Percentiles rank a stretch among this genome's conserved stretches.
Evolutionary conservation across 2,888 invertebrate species (phyloP).

Genomic region (Phania funesta): DNA sequence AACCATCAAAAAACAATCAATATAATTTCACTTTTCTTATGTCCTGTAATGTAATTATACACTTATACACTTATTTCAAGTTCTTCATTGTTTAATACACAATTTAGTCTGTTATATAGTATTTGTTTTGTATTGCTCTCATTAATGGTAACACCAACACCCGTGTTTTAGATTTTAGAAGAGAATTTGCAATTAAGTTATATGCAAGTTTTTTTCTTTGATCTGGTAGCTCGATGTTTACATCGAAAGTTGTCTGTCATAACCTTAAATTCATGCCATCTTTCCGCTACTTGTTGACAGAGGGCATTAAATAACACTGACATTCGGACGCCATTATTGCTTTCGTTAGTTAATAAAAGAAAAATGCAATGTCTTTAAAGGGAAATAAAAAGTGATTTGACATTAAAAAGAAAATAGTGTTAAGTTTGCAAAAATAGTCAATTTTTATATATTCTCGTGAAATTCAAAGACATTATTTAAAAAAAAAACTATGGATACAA

Average conservation of each 20-base stretch:
- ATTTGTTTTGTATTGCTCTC: too few relatives aligned
- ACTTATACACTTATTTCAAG: too few relatives aligned
- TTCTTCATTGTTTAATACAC: too few relatives aligned
- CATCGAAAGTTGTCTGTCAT: background rate
- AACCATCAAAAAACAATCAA: too few relatives aligned
- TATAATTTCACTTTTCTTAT: too few relatives aligned
- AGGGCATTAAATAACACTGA: conserved; percentile 5
- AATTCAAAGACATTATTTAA: background rate
- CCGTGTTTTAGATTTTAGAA: too few relatives aligned
- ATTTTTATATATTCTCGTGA: background rate
- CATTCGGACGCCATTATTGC: conserved; percentile 56
- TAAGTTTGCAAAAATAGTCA: conserved; percentile 9
- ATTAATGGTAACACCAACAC: too few relatives aligned
- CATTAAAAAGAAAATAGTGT: background rate
- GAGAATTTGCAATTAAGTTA: too few relatives aligned
- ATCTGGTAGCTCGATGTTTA: conserved; percentile 6
- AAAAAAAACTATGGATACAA: conserved; percentile 44
- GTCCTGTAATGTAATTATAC: too few relatives aligned
- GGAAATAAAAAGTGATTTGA: conserved; percentile 34
- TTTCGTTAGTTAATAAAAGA: conserved; percentile 34
- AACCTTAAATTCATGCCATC: conserved; percentile 13
- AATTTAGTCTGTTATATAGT: too few relatives aligned
- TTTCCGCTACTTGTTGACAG: conserved; percentile 33
- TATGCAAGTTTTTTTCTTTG: background rate
- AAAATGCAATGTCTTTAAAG: conserved; percentile 33